phyloP scores from a whole-genome alignment of 2,888 invertebrate genomes.

The Matsumyia berberina region DNA sequence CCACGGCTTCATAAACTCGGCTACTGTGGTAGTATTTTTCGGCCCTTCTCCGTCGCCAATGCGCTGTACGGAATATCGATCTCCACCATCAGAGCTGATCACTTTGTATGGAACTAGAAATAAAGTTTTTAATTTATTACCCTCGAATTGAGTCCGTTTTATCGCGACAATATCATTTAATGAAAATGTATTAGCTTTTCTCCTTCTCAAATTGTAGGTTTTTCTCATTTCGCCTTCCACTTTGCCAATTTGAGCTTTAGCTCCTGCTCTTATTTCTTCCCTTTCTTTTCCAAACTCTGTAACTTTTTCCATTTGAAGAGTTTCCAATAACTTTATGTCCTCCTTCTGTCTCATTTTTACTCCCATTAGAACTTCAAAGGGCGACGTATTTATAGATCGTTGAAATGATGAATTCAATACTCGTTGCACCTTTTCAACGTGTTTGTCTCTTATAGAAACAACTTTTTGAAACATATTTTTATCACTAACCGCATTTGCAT shows the following conservation, averaged over 20 bases:
- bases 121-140: constrained; percentile 15
- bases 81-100: constrained; percentile 9
- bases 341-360: constrained; percentile 26
- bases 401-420: constrained; percentile 15
- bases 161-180: constrained; percentile 15
- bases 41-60: no score
- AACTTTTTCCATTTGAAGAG: background rate
- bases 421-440: constrained; percentile 9
- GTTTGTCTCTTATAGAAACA: constrained; percentile 17
- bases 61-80: constrained; percentile 5
- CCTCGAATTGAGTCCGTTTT: constrained; percentile 14
- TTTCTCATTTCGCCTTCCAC: constrained; percentile 11
- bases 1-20: no score
- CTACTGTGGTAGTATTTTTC: no score
- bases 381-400: constrained; percentile 17
- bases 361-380: constrained; percentile 9
- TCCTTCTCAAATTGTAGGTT: constrained; percentile 3
- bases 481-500: constrained; percentile 10
- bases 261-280: background rate
- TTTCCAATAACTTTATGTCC: background rate
- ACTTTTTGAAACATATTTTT: background rate
- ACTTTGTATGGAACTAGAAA: constrained; percentile 14
- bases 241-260: constrained; percentile 14
- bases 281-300: constrained; percentile 1
- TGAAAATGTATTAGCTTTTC: background rate